These are phyloP conservation scores for Chalcis sispes DNA, from an alignment of 2,888 invertebrate genomes.

Conservation along the genomic window DNA sequence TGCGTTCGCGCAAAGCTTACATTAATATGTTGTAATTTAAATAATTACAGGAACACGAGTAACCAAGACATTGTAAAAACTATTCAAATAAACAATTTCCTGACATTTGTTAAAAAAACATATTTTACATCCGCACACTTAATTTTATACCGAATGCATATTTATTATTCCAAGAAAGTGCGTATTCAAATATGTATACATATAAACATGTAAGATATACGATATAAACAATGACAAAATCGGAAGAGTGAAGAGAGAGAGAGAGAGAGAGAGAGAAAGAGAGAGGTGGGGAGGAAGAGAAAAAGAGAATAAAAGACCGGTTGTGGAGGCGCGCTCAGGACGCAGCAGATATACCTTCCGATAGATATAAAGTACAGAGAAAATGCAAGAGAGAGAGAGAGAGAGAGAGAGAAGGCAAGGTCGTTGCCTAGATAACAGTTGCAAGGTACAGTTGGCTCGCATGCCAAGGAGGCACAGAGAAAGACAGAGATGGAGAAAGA, in stretches of 20 bases:
- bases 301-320: constrained; percentile 22
- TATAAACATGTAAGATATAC: background rate
- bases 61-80: too few relatives aligned
- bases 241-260: background rate
- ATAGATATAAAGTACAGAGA: constrained; percentile 40
- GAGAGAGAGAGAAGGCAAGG: constrained; percentile 66
- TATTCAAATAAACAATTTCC: too few relatives aligned
- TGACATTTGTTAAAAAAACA: too few relatives aligned
- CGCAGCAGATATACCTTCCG: constrained; percentile 30
- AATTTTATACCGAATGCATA: too few relatives aligned
- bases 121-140: too few relatives aligned
- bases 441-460: constrained; percentile 69
- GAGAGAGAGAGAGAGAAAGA: background rate
- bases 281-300: background rate
- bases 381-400: constrained; percentile 14
- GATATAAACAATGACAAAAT: constrained; percentile 37
- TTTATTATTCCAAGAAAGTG: too few relatives aligned
- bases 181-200: background rate
- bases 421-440: constrained; percentile 73
- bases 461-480: constrained; percentile 61
- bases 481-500: too few relatives aligned
- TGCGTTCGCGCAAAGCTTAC: too few relatives aligned
- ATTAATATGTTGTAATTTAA: too few relatives aligned
- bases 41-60: too few relatives aligned
- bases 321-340: constrained; percentile 20